These are phyloP conservation scores for Temnothorax nylanderi DNA, from an alignment of 1,140 invertebrate genomes.

Conservation along the genomic window DNA sequence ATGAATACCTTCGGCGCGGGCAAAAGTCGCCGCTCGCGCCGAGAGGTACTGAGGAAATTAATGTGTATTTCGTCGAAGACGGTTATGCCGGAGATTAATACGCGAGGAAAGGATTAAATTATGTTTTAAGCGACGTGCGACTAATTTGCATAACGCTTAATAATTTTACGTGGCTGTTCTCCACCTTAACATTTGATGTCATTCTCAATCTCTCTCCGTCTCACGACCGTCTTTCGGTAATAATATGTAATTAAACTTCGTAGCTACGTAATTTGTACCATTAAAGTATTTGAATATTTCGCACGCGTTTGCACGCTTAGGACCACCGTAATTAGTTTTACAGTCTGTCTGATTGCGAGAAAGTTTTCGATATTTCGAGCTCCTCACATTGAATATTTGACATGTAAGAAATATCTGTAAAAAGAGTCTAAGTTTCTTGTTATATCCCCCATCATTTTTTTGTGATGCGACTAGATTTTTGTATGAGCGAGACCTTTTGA, in stretches of 20 bases:
- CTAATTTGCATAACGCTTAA: conserved; percentile 73
- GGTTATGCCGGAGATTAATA: conserved; percentile 68
- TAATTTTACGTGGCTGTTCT: conserved; percentile 68
- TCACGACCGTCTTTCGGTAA: conserved; percentile 36
- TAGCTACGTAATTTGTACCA: conserved; percentile 35
- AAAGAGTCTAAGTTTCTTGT: not conserved
- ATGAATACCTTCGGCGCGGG: conserved; percentile 60
- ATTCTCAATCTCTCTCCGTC: conserved; percentile 52
- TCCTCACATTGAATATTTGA: not conserved
- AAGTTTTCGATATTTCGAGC: not conserved
- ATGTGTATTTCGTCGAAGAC: conserved; percentile 72
- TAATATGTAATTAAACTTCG: conserved; percentile 47
- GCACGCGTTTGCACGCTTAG: conserved; percentile 14
- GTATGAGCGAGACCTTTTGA: not conserved
- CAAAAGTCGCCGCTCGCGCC: conserved; percentile 61
- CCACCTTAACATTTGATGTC: conserved; percentile 58
- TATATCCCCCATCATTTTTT: not conserved
- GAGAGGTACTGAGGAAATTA: conserved; percentile 65
- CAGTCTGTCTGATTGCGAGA: not conserved
- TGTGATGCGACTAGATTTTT: not conserved
- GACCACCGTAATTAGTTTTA: not conserved
- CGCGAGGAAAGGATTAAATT: conserved; percentile 70
- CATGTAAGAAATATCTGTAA: not conserved
- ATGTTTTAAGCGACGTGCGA: conserved; percentile 67
- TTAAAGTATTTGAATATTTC: conserved; percentile 26